Evolutionary conservation across 2,888 invertebrate species (phyloP).

Genomic region (Helicoverpa assulta): DNA sequence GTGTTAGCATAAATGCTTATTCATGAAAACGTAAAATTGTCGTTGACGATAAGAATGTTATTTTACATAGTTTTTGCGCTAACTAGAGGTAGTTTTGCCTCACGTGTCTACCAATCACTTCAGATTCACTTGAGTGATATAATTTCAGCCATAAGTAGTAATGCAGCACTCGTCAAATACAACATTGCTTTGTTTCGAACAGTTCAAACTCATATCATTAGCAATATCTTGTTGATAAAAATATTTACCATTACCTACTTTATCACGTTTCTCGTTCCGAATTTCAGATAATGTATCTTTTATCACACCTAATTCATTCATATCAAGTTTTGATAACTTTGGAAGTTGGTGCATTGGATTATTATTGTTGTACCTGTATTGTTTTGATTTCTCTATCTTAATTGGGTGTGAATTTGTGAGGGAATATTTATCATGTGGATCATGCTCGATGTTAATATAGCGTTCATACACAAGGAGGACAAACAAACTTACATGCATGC

Average conservation of each 20-base stretch:
- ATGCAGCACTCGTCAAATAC: slow-evolving; percentile 24
- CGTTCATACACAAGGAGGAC: slow-evolving; percentile 22
- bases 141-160: slow-evolving; percentile 27
- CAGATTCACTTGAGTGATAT: slow-evolving; percentile 14
- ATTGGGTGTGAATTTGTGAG: slow-evolving; percentile 26
- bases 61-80: slow-evolving; percentile 1
- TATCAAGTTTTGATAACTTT: slow-evolving; percentile 77
- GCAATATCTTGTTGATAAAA: slow-evolving; percentile 51
- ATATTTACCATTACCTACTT: slow-evolving; percentile 56
- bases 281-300: slow-evolving; percentile 64
- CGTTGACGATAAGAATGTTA: not conserved
- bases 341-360: slow-evolving; percentile 62
- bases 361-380: slow-evolving; percentile 51
- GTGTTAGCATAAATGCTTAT: not conserved
- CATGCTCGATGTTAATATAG: slow-evolving; percentile 40
- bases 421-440: slow-evolving; percentile 23
- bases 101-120: not conserved
- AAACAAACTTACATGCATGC: slow-evolving; percentile 23
- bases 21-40: not conserved
- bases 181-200: slow-evolving; percentile 42
- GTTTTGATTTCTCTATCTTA: slow-evolving; percentile 61
- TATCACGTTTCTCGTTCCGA: slow-evolving; percentile 58
- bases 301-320: slow-evolving; percentile 71
- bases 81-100: not conserved
- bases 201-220: slow-evolving; percentile 21